A percentile compares a stretch with the other conserved stretches of the same genome.
Conservation (phyloP, 2,888 invertebrate species). For the Xylota segnis region DNA sequence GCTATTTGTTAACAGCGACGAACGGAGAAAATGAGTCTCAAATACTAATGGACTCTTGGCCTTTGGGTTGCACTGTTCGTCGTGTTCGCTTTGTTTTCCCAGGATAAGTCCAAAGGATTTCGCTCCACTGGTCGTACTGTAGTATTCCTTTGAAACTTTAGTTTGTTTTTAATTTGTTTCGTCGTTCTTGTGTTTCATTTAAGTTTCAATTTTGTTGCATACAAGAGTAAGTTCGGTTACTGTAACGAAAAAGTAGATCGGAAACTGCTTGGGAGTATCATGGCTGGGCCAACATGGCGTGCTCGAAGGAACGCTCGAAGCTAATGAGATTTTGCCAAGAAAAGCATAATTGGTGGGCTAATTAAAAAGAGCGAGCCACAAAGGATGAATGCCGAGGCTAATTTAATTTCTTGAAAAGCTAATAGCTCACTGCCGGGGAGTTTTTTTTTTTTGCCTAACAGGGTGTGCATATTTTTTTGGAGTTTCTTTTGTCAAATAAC, state of each 20-base stretch:
- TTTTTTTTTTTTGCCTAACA: too few species aligned
- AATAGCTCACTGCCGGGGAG: background rate
- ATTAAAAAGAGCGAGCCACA: background rate
- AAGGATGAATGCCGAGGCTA: background rate
- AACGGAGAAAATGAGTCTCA: background rate
- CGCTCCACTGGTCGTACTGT: background rate
- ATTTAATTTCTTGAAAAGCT: background rate
- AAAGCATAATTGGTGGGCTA: background rate
- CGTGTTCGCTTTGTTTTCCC: background rate
- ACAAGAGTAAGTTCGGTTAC: background rate
- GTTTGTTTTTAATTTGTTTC: conserved; percentile 3
- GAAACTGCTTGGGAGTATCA: background rate
- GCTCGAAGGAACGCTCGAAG: background rate
- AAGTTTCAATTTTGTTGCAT: conserved; percentile 5
- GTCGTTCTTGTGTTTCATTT: background rate
- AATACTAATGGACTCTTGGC: conserved; percentile 32
- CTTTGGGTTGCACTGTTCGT: conserved; percentile 18
- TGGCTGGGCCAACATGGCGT: background rate
- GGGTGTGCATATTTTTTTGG: too few species aligned
- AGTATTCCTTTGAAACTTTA: background rate
- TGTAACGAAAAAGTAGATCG: background rate
- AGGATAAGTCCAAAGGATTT: background rate
- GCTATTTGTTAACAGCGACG: background rate
- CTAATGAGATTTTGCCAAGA: background rate
- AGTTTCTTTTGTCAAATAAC: too few species aligned